A percentile compares a stretch with the other conserved stretches of the same genome.
phyloP scores from a whole-genome alignment of 2,888 invertebrate genomes.

The Acronicta aceris region DNA sequence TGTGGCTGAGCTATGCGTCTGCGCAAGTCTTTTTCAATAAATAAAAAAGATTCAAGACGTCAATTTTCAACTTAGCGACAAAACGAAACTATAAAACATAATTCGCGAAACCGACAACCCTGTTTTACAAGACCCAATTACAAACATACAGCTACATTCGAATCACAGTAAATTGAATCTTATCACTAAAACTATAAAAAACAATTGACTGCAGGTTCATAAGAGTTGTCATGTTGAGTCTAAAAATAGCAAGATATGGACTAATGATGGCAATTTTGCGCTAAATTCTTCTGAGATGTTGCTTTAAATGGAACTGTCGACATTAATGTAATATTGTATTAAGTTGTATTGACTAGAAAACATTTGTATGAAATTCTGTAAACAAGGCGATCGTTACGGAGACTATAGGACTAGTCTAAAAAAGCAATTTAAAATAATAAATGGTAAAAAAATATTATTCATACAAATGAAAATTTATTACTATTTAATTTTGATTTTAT shows the following conservation, averaged over 20 bases:
- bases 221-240: constrained; percentile 31
- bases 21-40: no score
- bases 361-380: no score
- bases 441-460: no score
- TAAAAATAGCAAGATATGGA: constrained; percentile 66
- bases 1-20: no score
- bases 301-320: constrained; percentile 49
- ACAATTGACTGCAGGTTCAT: constrained; percentile 18
- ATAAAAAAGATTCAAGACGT: no score
- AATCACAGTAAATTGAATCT: constrained; percentile 30
- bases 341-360: constrained; percentile 23
- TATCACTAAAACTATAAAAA: constrained; percentile 16
- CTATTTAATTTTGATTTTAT: no score
- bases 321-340: constrained; percentile 26
- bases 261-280: constrained; percentile 67
- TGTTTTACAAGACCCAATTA: constrained; percentile 15
- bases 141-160: constrained; percentile 17
- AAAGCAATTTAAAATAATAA: no score
- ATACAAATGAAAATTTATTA: no score
- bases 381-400: no score
- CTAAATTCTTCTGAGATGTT: constrained; percentile 51
- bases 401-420: no score
- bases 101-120: constrained; percentile 30
- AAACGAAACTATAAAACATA: neutral
- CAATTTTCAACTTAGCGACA: neutral